Evolutionary conservation across 2,888 invertebrate species (phyloP).

Genomic region (Ichneumon xanthorius): DNA sequence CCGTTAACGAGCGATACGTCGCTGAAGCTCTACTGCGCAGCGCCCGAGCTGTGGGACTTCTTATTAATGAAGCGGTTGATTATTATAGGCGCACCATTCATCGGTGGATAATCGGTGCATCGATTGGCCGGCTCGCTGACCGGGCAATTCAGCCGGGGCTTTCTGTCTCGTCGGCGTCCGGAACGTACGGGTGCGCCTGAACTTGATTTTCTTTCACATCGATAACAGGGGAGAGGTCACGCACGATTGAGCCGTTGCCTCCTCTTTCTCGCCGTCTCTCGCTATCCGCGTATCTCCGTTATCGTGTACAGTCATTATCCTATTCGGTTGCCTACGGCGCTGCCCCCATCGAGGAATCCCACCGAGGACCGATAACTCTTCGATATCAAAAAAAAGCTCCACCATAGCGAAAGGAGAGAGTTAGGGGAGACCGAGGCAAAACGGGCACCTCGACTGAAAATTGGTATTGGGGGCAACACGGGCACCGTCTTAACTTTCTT

Average conservation of each 20-base stretch:
- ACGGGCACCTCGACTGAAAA: too few relatives aligned
- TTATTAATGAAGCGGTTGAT: conserved; percentile 61
- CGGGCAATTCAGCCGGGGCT: conserved; percentile 37
- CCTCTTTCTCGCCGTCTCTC: background rate
- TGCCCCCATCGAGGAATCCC: background rate
- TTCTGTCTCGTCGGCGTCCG: conserved; percentile 49
- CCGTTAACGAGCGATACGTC: conserved; percentile 24
- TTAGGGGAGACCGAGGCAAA: too few relatives aligned
- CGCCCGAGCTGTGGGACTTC: conserved; percentile 21
- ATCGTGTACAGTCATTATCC: conserved; percentile 23
- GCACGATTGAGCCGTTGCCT: conserved; percentile 56
- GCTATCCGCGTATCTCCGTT: conserved; percentile 5
- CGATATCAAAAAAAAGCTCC: too few relatives aligned
- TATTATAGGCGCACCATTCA: conserved; percentile 64
- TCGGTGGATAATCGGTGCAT: conserved; percentile 63
- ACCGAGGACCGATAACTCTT: too few relatives aligned
- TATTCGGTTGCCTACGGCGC: background rate
- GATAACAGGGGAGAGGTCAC: conserved; percentile 62
- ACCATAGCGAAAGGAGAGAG: too few relatives aligned
- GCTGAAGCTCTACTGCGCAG: conserved; percentile 13
- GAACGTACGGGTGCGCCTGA: conserved; percentile 61
- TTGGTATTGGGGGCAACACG: too few relatives aligned
- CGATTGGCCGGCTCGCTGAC: conserved; percentile 59
- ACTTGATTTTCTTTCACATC: conserved; percentile 66
- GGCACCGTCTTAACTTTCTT: too few relatives aligned